Base-by-base conservation (phyloP, 2,113 vertebrate species). In the Cyprinodon variegatus region DNA sequence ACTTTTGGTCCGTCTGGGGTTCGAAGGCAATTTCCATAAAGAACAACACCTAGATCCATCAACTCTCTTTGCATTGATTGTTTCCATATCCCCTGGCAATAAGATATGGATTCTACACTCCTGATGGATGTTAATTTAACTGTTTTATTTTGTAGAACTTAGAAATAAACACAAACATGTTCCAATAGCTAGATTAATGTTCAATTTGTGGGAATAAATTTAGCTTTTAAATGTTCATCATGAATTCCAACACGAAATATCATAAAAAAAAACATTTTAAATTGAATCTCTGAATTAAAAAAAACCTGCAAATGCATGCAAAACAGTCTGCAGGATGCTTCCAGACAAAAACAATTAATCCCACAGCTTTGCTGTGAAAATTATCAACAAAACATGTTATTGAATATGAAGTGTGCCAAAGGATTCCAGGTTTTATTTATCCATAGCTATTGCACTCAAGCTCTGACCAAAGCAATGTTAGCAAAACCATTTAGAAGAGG, bases 1-100 rank as follows among this genome's bases (percentile, higher is more conserved):
- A 59, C 61, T 50, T 65, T 64, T 15, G 59, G 72, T 74, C 40
- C 14, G 78, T 61, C 77, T 81, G 64, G 22, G 22, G 61, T 65
- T 80, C 78, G 40, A 64, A 84, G 67, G 62, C 69, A 64, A 60
- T 65, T 79, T 79, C 68, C 50, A 70, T 81, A 66, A 79, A 45
- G 62, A 85, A 80, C 63, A 78, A 65, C 82, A 77, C 46, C 50
- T 43, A 65, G 69, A 82, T 86, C 77, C 72, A 82, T 89, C 80
- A 81, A 50, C 70, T 89, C 80, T 77, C 50, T 68, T 67, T 43
- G 60, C 68, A 88, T 72, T 67, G 63, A 85, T 72, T 79, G 22
- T 40, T 72, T 36, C 17, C 14, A 4, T 20, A 64, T 7, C 36
- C 20, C 36, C 61, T 12, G 61, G 61, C 61, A 17, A 9, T 39